These are phyloP conservation scores for Palythoa caribaeorum DNA, from an alignment of 92 coral and sea anemone genomes.

Conservation along the genomic window DNA sequence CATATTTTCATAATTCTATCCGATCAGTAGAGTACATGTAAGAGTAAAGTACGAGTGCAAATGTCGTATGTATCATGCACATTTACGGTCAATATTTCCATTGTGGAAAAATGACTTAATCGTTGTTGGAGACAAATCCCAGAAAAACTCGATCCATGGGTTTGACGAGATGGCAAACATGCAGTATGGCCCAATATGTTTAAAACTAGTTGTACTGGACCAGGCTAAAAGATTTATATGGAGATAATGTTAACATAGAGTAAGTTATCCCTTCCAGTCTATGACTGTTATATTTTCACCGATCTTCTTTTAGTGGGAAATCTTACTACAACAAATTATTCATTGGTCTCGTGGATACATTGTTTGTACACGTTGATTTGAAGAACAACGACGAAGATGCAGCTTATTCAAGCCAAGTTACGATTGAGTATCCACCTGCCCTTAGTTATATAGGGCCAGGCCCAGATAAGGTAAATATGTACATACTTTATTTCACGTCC, in stretches of 20 bases:
- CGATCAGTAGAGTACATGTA: no score
- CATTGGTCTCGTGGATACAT: constrained; percentile 37
- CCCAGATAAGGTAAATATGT: background rate
- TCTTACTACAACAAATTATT: constrained; percentile 1
- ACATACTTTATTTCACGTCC: no score
- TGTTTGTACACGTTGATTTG: constrained; percentile 20
- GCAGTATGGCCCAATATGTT: background rate
- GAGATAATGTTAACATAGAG: background rate
- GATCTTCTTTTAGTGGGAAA: background rate
- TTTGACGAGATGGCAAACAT: no score
- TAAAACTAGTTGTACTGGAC: background rate
- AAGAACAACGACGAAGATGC: constrained; percentile 39
- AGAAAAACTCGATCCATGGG: no score
- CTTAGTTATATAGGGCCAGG: constrained; percentile 43
- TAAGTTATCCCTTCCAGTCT: background rate
- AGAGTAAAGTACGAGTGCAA: no score
- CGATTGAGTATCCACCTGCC: background rate
- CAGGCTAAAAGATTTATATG: background rate
- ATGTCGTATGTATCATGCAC: no score
- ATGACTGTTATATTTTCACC: background rate
- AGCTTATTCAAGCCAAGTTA: constrained; percentile 37
- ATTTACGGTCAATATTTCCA: no score
- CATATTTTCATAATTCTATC: no score
- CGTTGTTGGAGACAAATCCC: no score
- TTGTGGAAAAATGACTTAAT: no score